phyloP scores from a whole-genome alignment of 2,113 vertebrate genomes.

The Callionymus lyra region DNA sequence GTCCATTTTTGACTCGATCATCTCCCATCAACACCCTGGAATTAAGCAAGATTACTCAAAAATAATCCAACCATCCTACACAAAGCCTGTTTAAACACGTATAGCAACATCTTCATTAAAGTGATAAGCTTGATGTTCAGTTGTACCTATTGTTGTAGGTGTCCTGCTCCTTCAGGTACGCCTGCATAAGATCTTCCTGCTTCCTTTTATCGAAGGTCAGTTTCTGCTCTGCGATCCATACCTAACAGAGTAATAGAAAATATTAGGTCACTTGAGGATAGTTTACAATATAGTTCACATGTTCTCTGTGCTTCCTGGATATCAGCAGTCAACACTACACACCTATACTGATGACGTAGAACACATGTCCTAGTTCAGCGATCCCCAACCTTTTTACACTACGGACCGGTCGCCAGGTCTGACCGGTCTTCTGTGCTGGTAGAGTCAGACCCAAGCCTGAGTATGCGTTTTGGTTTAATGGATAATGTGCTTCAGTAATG shows the following conservation, averaged over 20 bases:
- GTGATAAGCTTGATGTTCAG: background rate
- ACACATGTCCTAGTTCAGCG: too few relatives aligned
- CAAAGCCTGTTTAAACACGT: background rate
- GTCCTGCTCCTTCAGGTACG: constrained; percentile 95
- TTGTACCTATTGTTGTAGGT: constrained; percentile 91
- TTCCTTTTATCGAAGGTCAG: constrained; percentile 93
- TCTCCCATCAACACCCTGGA: constrained; percentile 92
- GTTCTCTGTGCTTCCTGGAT: too few relatives aligned
- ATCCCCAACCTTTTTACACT: too few relatives aligned
- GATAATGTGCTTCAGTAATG: too few relatives aligned
- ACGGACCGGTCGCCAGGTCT: too few relatives aligned
- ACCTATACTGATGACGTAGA: too few relatives aligned
- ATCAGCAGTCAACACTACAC: too few relatives aligned
- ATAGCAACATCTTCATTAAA: background rate
- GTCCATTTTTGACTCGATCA: constrained; percentile 95
- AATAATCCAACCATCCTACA: background rate
- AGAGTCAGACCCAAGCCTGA: too few relatives aligned
- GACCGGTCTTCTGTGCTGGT: too few relatives aligned
- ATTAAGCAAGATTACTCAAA: constrained; percentile 5
- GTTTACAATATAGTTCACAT: too few relatives aligned
- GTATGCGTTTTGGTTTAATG: too few relatives aligned
- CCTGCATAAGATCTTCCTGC: constrained; percentile 95
- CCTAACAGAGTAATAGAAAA: constrained; percentile 55
- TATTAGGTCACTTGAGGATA: background rate
- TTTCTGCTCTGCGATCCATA: constrained; percentile 99